Percentiles rank a stretch among this genome's conserved stretches.
Evolutionary conservation across 1,140 invertebrate species (phyloP).

Genomic region (Caenorhabditis latens): DNA sequence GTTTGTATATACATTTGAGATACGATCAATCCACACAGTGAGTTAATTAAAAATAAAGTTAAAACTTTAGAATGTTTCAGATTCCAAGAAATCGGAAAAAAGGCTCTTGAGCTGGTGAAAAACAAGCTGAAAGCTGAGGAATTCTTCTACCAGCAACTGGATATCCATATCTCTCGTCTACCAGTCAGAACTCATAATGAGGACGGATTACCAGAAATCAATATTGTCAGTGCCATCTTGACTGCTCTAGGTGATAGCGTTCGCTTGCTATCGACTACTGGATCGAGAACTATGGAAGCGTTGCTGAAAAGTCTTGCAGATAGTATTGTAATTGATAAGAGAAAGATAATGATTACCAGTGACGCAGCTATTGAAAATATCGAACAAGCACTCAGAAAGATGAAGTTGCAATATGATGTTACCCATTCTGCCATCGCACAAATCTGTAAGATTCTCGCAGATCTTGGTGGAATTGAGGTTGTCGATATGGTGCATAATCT

Average conservation of each 20-base stretch:
- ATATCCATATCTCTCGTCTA: neutral
- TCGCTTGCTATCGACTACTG: neutral
- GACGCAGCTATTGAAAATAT: neutral
- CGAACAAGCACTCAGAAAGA: neutral
- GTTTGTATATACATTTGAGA: neutral
- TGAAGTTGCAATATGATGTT: neutral
- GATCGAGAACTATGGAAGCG: neutral
- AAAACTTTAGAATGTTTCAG: neutral
- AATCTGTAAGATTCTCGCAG: neutral
- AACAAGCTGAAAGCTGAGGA: neutral
- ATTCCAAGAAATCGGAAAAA: neutral
- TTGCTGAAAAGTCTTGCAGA: constrained; percentile 16
- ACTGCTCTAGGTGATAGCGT: neutral
- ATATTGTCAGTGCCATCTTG: neutral
- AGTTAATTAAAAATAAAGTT: neutral
- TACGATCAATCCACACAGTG: neutral
- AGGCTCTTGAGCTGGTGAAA: neutral
- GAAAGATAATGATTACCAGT: neutral
- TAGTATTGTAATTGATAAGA: neutral
- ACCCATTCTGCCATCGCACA: neutral
- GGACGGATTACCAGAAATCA: neutral
- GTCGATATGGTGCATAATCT: constrained; percentile 34
- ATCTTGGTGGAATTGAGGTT: constrained; percentile 7
- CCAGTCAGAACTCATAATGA: neutral
- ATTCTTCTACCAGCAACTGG: neutral